Conservation (phyloP, 1,140 invertebrate genomes). For the Hydropsyche tenuis region DNA sequence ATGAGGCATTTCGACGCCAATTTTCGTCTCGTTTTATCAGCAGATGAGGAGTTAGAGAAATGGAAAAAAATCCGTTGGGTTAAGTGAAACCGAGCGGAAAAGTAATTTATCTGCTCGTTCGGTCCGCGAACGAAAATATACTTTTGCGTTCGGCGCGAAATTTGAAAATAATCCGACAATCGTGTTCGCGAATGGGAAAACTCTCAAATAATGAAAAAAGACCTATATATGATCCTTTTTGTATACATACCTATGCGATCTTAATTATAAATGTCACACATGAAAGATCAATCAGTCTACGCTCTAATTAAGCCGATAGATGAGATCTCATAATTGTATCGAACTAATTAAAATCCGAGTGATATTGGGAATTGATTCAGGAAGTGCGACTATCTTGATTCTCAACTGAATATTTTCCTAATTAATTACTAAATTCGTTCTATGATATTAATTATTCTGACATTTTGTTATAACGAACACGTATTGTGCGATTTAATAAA, state of each 20-base stretch:
- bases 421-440: no score
- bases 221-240: background rate
- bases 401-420: no score
- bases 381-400: background rate
- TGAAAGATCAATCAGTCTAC: no score
- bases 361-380: background rate
- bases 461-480: no score
- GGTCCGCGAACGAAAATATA: background rate
- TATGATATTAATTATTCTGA: no score
- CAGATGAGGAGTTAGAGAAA: background rate
- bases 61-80: background rate
- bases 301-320: no score
- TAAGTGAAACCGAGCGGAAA: constrained; percentile 16
- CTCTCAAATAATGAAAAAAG: background rate
- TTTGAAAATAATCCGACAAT: constrained; percentile 24
- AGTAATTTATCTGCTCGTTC: constrained; percentile 21
- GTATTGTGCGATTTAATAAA: no score
- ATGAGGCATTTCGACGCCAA: constrained; percentile 2
- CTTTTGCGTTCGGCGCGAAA: background rate
- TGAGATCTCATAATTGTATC: no score
- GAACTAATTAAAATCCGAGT: background rate
- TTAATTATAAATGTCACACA: background rate
- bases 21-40: constrained; percentile 15
- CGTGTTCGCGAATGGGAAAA: no score
- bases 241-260: background rate